These are phyloP conservation scores for Drosophila arizonae DNA, from an alignment of 1,140 invertebrate species.

Conservation along the genomic window DNA sequence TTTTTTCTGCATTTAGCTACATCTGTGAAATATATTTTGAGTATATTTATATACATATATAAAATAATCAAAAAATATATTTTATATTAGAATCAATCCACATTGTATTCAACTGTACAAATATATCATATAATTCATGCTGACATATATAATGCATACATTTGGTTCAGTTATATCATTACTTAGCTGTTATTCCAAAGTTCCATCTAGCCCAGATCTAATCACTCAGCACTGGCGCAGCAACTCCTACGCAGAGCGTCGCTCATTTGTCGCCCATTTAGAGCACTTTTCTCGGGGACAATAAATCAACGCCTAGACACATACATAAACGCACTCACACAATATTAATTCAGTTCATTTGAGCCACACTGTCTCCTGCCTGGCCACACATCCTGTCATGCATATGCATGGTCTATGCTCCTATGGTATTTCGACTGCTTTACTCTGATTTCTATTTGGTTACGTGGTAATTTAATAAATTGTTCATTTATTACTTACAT, in stretches of 20 bases:
- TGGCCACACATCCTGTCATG: neutral
- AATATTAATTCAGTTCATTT: neutral
- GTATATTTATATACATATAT: no score
- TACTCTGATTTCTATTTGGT: slow-evolving; percentile 62
- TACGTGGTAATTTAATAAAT: slow-evolving; percentile 70
- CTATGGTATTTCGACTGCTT: slow-evolving; percentile 25
- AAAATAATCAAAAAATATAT: no score
- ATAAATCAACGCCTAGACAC: slow-evolving; percentile 57
- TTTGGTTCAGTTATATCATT: no score
- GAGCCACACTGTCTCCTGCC: neutral
- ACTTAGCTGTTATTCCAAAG: no score
- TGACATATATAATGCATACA: no score
- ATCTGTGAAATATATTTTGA: no score
- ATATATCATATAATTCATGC: no score
- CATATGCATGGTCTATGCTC: neutral
- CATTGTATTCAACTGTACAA: no score
- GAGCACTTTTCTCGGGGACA: slow-evolving; percentile 48
- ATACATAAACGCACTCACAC: neutral
- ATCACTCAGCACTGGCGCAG: neutral
- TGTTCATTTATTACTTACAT: slow-evolving; percentile 73
- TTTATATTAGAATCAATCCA: no score
- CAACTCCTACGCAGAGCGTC: neutral
- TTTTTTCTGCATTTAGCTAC: no score
- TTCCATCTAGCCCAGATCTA: neutral
- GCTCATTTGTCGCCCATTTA: slow-evolving; percentile 25